Percentiles rank a stretch among this genome's conserved stretches.
These are phyloP conservation scores for Melitaea cinxia DNA, from an alignment of 1,140 invertebrate species.

Conservation along the genomic window DNA sequence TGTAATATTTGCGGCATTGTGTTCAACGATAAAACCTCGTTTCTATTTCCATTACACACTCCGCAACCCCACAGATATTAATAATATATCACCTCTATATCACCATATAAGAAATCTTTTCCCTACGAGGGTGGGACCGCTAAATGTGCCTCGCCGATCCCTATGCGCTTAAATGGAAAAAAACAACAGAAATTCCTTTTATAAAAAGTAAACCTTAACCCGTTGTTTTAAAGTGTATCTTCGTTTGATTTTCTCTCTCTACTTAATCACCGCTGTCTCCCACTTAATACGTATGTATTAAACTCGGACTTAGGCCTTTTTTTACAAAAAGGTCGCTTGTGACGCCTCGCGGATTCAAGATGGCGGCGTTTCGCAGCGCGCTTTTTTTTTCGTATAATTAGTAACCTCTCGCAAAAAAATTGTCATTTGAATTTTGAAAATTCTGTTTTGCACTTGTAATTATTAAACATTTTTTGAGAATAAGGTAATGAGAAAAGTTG, in stretches of 20 bases:
- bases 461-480: no score
- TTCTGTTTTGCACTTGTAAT: slow-evolving; percentile 36
- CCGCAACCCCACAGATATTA: slow-evolving; percentile 64
- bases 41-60: slow-evolving; percentile 56
- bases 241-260: slow-evolving; percentile 30
- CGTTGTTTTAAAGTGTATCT: slow-evolving; percentile 42
- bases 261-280: slow-evolving; percentile 75
- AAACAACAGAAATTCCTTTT: slow-evolving; percentile 47
- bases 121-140: slow-evolving; percentile 61
- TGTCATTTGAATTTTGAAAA: slow-evolving; percentile 41
- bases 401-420: slow-evolving; percentile 45
- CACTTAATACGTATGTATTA: slow-evolving; percentile 76
- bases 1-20: slow-evolving; percentile 32
- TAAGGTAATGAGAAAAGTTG: slow-evolving; percentile 24
- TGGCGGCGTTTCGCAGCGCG: slow-evolving; percentile 59
- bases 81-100: slow-evolving; percentile 74
- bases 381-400: slow-evolving; percentile 55
- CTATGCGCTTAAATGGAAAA: slow-evolving; percentile 61
- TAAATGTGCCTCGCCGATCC: slow-evolving; percentile 63
- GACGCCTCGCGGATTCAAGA: slow-evolving; percentile 76
- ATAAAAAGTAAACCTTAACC: slow-evolving; percentile 43
- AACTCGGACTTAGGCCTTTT: slow-evolving; percentile 71
- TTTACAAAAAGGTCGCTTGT: slow-evolving; percentile 68
- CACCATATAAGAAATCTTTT: slow-evolving; percentile 74
- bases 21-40: slow-evolving; percentile 46